A percentile compares a stretch with the other conserved stretches of the same genome.
These are phyloP conservation scores for Ylistrum balloti DNA, from an alignment of 1,140 invertebrate genomes.

Conservation along the genomic window DNA sequence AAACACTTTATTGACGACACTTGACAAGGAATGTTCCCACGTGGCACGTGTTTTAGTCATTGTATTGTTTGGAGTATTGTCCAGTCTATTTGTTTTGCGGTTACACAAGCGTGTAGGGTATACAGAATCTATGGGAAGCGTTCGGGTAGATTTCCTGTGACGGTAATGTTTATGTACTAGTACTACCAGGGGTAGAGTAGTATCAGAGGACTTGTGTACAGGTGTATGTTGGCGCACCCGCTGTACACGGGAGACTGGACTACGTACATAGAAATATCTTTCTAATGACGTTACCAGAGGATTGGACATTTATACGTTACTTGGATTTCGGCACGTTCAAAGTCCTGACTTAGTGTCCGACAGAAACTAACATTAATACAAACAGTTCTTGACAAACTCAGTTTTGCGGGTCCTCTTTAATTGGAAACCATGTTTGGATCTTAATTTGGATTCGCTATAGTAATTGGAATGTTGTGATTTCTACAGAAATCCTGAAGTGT, in stretches of 20 bases:
- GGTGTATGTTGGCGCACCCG: neutral
- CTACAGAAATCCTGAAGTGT: neutral
- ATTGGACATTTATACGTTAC: neutral
- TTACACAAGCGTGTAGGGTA: neutral
- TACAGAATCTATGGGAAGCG: neutral
- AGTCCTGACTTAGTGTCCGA: neutral
- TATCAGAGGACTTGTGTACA: neutral
- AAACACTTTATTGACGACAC: neutral
- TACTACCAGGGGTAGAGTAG: neutral
- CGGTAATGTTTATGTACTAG: neutral
- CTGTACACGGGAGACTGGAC: neutral
- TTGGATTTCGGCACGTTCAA: neutral
- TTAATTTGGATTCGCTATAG: neutral
- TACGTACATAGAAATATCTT: slow-evolving; percentile 4
- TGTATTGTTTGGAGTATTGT: neutral
- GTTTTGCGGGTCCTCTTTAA: neutral
- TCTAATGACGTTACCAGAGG: neutral
- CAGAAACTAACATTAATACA: too few relatives aligned
- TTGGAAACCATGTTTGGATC: neutral
- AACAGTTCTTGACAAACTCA: neutral
- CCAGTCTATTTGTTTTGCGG: slow-evolving; percentile 25
- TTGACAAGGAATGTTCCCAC: slow-evolving; percentile 5
- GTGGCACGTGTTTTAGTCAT: slow-evolving; percentile 22
- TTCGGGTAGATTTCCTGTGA: neutral
- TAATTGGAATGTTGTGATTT: neutral